A percentile compares a stretch with the other conserved stretches of the same genome.
Evolutionary conservation across 2,113 vertebrate species (phyloP).

Genomic region (Notiomystis cincta): DNA sequence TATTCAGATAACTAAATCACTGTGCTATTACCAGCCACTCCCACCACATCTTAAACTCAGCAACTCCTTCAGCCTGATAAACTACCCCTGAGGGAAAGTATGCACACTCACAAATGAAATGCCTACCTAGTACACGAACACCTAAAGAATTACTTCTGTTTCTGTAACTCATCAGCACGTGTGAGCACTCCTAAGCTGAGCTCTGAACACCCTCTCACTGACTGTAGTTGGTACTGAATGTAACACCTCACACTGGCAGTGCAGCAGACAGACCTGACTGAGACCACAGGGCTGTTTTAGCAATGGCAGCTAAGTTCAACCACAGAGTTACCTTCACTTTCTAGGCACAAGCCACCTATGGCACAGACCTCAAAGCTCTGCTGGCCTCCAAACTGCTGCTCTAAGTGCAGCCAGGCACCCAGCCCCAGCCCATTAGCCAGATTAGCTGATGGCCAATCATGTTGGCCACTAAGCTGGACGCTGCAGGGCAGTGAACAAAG

Average conservation of each 20-base stretch:
- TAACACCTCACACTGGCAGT: accelerated
- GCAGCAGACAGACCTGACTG: background rate
- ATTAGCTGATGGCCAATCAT: background rate
- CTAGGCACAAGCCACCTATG: background rate
- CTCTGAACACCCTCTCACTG: background rate
- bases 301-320: background rate
- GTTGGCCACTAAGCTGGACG: background rate
- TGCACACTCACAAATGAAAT: background rate
- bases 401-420: background rate
- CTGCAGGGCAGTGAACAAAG: background rate
- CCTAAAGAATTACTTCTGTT: background rate
- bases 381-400: background rate
- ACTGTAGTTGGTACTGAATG: background rate
- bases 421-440: background rate
- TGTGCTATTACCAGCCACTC: background rate
- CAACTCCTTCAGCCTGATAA: background rate
- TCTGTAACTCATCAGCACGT: background rate
- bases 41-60: background rate
- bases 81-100: background rate
- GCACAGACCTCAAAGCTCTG: background rate
- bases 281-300: background rate
- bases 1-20: background rate
- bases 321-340: background rate
- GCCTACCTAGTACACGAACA: background rate
- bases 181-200: background rate